A percentile compares a stretch with the other conserved stretches of the same genome.
Conservation (phyloP, 2,888 invertebrate species). For the Elysia crispata region DNA sequence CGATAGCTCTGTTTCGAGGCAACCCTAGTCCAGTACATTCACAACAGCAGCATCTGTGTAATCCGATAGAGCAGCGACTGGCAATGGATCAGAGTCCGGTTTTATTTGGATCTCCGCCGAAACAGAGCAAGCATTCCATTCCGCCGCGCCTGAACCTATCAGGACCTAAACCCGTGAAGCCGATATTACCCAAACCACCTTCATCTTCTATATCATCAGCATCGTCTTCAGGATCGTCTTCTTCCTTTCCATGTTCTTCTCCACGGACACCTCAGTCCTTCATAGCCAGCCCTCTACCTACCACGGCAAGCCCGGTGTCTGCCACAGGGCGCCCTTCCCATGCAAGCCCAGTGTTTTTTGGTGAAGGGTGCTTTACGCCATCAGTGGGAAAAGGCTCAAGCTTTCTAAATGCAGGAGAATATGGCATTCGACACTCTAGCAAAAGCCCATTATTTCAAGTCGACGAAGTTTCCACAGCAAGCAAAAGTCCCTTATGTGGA, state of each 20-base stretch:
- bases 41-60: too few species aligned
- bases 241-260: neutral
- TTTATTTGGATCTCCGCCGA: conserved; percentile 40
- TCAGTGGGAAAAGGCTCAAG: conserved; percentile 2
- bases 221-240: neutral
- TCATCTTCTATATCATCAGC: neutral
- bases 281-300: conserved; percentile 43
- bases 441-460: too few species aligned
- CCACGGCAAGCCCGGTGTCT: conserved; percentile 40
- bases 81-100: conserved; percentile 26
- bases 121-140: conserved; percentile 44
- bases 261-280: conserved; percentile 25
- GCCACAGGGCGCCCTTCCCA: conserved; percentile 33
- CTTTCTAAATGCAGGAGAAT: too few species aligned
- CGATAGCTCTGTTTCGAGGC: conserved; percentile 35
- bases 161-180: conserved; percentile 44
- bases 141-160: conserved; percentile 37
- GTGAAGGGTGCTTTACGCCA: conserved; percentile 41
- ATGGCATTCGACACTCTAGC: too few species aligned
- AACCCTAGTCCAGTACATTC: conserved; percentile 28
- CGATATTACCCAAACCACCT: conserved; percentile 43
- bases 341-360: conserved; percentile 45
- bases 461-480: too few species aligned
- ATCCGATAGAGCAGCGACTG: too few species aligned
- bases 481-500: too few species aligned